Evolutionary conservation across 2,888 invertebrate genomes (phyloP), one percentile per base, ranked within the genome.

Genomic region (Rapana venosa): DNA sequence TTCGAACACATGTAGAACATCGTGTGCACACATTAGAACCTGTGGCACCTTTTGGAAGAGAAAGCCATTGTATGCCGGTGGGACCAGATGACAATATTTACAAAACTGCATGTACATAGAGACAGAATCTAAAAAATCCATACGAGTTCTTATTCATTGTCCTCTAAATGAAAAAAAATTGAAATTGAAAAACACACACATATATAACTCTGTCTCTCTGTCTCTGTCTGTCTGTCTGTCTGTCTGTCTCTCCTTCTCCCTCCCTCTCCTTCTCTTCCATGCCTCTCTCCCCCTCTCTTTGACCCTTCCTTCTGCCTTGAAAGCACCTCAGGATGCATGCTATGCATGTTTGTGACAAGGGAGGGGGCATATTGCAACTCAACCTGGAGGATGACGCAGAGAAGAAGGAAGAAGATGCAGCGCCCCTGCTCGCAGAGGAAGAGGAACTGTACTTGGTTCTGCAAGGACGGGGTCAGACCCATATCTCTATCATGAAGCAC

Each of bases 361-460:
- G 86, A 61, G 86, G 86, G 86, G 86, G 66, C 6, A 22, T 86
- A 22, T 35, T 86, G 20, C 30, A 66, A 22, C 22, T 86, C 35
- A 66, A 66, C 86, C 66, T 86, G 35, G 86, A 66, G 36, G 36
- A 36, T 8, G 87, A 36, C 13, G 30, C 30, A 4, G 70, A 5
- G 87, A 17, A 22, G 70, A 70, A 26, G 66, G 35, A 70, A 35
- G 35, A 11, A 6, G 32, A 61, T 15, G 35, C 35, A 11, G 5
- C 84, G 0, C 66, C 83, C 20, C 30, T 32, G n/a, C 36, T 84
- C 11, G 61, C 36, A 6, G 70, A 70, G 35, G 74, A 89, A n/a
- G 89, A 89, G 56, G 89, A 89, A 26, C 74, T 89, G 47, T 89
- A 70, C 83, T 70, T 89, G 70, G 85, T 84, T 30, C 77, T 89